Evolutionary conservation across 2,113 vertebrate species (phyloP), one percentile per base, ranked within the genome.

Genomic region (Etheostoma spectabile): DNA sequence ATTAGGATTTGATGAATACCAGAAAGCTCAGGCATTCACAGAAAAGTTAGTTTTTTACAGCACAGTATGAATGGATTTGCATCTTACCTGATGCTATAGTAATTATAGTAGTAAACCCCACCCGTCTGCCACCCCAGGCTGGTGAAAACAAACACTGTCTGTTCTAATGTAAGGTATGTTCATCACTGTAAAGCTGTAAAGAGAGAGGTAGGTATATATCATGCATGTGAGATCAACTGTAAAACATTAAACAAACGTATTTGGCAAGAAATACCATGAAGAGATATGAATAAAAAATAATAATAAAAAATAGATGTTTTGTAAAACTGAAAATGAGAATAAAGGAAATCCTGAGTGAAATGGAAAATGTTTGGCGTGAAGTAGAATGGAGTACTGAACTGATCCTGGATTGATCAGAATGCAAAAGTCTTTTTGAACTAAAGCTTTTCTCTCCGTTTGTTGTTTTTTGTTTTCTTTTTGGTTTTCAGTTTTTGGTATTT

Each of bases 391-490:
- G 80, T 48, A 69, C 71, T 87, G 84, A 83, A 62, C 88, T 74
- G 93, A 93, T 91, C 95, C 87, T 46, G 88, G 90, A 89, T 81
- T 38, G 93, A 87, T 94, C 94, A 93, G 89, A 61, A 84, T 88
- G 89, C 63, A 83, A 79, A 93, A 92, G 92, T 93, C 91, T 91
- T 92, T 94, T 89, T 91, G 83, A 94, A 82, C 92, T 96, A 95
- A 95, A 96, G 95, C 95, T 96, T 95, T 95, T 96, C 94, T 93
- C 92, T 95, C 94, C 94, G 87, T 94, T 94, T 87, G 79, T 89
- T 90, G 82, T 86, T 79, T 63, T 74, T 63, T 63, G 42, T 55
- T 81, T 3, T 61, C 55, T 70, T 93, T 95, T 96, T 95, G 93
- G 93, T 93, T 94, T 95, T 94, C 87, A 93, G 93, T 95, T 94